phyloP scores from a whole-genome alignment of 2,888 invertebrate species.

The Protodeltote pygarga region DNA sequence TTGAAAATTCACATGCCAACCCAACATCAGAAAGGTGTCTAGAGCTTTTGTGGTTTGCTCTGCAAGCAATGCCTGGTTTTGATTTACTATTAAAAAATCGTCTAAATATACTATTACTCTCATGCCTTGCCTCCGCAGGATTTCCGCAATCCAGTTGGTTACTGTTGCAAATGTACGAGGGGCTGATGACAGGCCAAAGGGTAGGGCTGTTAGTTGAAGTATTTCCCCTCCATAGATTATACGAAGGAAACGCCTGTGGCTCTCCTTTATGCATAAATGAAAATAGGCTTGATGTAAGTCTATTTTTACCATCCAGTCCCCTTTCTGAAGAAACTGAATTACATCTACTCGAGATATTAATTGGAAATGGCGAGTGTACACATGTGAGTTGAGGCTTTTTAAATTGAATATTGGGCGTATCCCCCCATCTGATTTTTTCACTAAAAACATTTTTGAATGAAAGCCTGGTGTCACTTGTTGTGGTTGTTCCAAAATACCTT shows the following conservation, averaged over 20 bases:
- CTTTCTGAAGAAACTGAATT: slow-evolving; percentile 31
- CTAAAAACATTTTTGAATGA: slow-evolving; percentile 30
- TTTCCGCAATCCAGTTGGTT: slow-evolving; percentile 9
- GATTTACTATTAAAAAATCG: slow-evolving; percentile 8
- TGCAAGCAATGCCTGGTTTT: neutral
- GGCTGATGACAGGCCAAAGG: slow-evolving; percentile 13
- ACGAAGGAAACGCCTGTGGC: slow-evolving; percentile 12
- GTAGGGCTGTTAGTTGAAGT: slow-evolving; percentile 12
- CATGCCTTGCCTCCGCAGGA: neutral
- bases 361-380: slow-evolving; percentile 27
- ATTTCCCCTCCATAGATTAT: slow-evolving; percentile 8
- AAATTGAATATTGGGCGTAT: slow-evolving; percentile 42
- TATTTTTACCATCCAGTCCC: slow-evolving; percentile 18
- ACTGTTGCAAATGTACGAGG: slow-evolving; percentile 6
- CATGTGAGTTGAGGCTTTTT: slow-evolving; percentile 28
- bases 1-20: slow-evolving; percentile 35
- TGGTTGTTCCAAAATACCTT: slow-evolving; percentile 8
- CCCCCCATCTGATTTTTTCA: slow-evolving; percentile 38
- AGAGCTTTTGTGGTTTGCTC: slow-evolving; percentile 18
- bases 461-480: neutral
- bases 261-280: slow-evolving; percentile 5
- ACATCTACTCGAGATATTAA: slow-evolving; percentile 31
- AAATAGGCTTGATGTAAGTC: slow-evolving; percentile 19
- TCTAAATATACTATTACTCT: slow-evolving; percentile 8
- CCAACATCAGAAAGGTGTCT: slow-evolving; percentile 19